Evolutionary conservation across 2,113 vertebrate genomes (phyloP).

Genomic region (Otolemur garnettii): DNA sequence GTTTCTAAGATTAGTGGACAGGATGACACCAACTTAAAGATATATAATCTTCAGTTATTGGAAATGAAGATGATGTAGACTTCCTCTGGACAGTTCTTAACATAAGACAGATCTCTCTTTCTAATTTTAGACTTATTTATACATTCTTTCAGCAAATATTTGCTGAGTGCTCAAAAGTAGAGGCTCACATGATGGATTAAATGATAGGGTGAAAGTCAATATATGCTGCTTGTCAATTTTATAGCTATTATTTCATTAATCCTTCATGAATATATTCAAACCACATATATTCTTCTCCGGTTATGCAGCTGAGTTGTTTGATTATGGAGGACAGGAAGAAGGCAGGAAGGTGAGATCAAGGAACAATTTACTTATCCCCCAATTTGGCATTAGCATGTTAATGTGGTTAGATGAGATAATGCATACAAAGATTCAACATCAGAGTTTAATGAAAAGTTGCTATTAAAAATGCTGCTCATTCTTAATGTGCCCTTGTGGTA

Average conservation of each 20-base stretch:
- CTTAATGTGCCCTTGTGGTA: neutral
- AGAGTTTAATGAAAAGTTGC: constrained; percentile 1
- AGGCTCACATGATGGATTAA: neutral
- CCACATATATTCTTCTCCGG: constrained; percentile 8
- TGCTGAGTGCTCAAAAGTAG: neutral
- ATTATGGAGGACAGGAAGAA: neutral
- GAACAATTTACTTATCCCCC: neutral
- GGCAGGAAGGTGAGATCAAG: constrained; percentile 37
- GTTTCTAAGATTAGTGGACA: neutral
- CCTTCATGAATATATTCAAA: constrained; percentile 63
- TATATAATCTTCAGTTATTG: neutral
- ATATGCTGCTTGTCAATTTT: constrained; percentile 8
- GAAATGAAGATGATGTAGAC: constrained; percentile 20
- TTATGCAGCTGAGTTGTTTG: constrained; percentile 28
- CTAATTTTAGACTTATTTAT: constrained; percentile 31
- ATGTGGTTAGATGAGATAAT: neutral
- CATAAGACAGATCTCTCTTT: neutral
- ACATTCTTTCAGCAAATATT: constrained; percentile 51
- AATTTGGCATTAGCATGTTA: constrained; percentile 4
- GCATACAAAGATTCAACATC: neutral
- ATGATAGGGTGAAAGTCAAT: constrained; percentile 33
- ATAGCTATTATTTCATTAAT: constrained; percentile 41
- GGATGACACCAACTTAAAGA: neutral
- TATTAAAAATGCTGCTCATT: constrained; percentile 42
- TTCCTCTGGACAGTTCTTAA: neutral